phyloP scores from a whole-genome alignment of 2,113 vertebrate genomes.

The Cyanoramphus novaezelandiae region DNA sequence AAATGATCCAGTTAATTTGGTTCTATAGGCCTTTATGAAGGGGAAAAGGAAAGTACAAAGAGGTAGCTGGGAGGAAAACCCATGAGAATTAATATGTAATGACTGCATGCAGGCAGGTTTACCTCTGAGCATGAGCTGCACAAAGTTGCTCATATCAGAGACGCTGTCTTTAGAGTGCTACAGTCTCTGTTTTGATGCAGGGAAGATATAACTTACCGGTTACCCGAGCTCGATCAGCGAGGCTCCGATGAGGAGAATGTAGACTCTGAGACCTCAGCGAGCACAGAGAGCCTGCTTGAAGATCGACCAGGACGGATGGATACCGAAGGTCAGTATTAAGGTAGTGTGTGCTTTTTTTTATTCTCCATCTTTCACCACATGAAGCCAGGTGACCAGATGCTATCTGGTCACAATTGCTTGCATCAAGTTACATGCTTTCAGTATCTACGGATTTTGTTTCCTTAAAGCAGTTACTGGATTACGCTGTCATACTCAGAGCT shows the following conservation, averaged over 20 bases:
- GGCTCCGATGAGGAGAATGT: slow-evolving; percentile 94
- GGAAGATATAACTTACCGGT: slow-evolving; percentile 91
- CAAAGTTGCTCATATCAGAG: not conserved
- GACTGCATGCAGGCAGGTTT: not conserved
- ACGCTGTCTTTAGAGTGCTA: not conserved
- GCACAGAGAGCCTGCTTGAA: slow-evolving; percentile 93
- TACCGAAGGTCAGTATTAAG: slow-evolving; percentile 90
- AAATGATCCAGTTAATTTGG: not conserved
- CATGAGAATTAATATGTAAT: not conserved
- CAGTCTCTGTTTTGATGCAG: slow-evolving; percentile 58
- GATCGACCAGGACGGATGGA: slow-evolving; percentile 75
- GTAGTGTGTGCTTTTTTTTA: slow-evolving; percentile 62
- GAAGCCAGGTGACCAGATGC: not conserved
- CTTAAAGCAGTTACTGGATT: slow-evolving; percentile 70
- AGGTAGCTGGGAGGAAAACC: not conserved
- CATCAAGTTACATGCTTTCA: not conserved
- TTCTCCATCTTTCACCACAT: not conserved
- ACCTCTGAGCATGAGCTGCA: not conserved
- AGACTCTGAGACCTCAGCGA: slow-evolving; percentile 91
- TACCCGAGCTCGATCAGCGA: slow-evolving; percentile 93
- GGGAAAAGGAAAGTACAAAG: not conserved
- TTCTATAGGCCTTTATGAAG: not conserved
- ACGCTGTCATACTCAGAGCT: slow-evolving; percentile 33
- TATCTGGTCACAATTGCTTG: not conserved
- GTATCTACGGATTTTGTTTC: slow-evolving; percentile 58